Percentiles rank a stretch among this genome's conserved stretches.
phyloP scores from a whole-genome alignment of 1,140 invertebrate species.

The Monomorium pharaonis region DNA sequence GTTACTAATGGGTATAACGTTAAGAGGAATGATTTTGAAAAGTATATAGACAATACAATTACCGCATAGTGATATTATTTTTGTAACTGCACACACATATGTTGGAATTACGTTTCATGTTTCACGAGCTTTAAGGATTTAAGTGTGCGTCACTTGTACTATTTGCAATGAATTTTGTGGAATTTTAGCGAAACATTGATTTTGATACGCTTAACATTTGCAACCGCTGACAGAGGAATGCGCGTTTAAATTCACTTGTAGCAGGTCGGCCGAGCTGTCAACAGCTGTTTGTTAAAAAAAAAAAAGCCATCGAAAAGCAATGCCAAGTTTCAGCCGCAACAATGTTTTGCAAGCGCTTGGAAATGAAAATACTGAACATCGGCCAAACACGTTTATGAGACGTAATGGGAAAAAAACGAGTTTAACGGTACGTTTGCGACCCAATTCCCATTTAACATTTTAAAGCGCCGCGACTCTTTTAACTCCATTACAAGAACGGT shows the following conservation, averaged over 20 bases:
- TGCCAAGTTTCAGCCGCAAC: slow-evolving; percentile 40
- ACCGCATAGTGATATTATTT: neutral
- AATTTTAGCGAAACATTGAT: slow-evolving; percentile 13
- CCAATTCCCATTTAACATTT: slow-evolving; percentile 54
- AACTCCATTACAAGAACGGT: slow-evolving; percentile 46
- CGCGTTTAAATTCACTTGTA: slow-evolving; percentile 25
- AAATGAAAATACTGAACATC: slow-evolving; percentile 49
- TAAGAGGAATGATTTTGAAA: neutral
- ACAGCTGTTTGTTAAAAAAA: slow-evolving; percentile 8
- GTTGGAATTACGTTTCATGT: neutral
- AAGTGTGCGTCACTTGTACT: neutral
- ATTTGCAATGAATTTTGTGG: neutral
- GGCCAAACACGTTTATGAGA: slow-evolving; percentile 19
- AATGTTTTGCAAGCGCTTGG: slow-evolving; percentile 20
- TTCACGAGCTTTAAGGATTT: neutral
- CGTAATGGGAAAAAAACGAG: slow-evolving; percentile 46
- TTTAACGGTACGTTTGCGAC: slow-evolving; percentile 49
- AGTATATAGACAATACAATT: neutral
- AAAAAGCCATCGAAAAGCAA: slow-evolving; percentile 19
- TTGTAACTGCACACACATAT: neutral
- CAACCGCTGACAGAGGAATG: slow-evolving; percentile 12
- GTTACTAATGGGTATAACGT: neutral
- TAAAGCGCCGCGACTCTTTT: slow-evolving; percentile 39
- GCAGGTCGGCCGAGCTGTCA: slow-evolving; percentile 28
- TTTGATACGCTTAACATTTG: slow-evolving; percentile 13